Base-by-base conservation (phyloP, 2,113 vertebrate genomes). In the Sterrhoptilus dennistouni region DNA sequence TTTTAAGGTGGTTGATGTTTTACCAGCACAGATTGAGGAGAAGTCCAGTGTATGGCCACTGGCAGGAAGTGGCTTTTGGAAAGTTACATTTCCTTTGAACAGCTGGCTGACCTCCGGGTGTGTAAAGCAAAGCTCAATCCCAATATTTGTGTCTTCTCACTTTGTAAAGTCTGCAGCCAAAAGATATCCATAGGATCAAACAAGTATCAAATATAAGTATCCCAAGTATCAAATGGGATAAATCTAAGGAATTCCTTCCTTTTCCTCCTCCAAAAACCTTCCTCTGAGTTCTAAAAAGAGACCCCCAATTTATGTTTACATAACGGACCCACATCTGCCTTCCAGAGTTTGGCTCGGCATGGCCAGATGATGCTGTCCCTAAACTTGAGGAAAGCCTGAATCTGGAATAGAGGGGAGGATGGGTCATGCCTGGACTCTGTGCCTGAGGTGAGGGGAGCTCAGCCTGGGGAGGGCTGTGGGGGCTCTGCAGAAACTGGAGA, bases 191-290 rank as follows among this genome's bases (percentile, higher is more conserved):
- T n/a, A n/a, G n/a, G n/a, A n/a, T n/a, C n/a, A n/a, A n/a, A n/a
- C n/a, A n/a, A n/a, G n/a, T n/a, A n/a, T n/a, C n/a, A n/a, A n/a
- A n/a, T n/a, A n/a, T n/a, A n/a, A n/a, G n/a, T n/a, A n/a, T n/a
- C n/a, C n/a, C n/a, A n/a, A 36, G 24, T 44, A 42, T 33, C 18
- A 42, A 78, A 81, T 2, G 4, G 14, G 29, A 50, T 12, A 47
- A 66, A 57, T 25, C 12, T 57, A 63, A 77, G 44, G 8, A 54
- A 87, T 53, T 71, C 7, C 33, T 63, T 84, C 14, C 2, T 75
- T 28, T 45, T 23, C 8, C 5, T 5, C 3, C 11, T 40, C 5
- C 12, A 56, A 52, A 64, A 31, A 0, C 2, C 2, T 3, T 66
- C 5, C 22, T 82, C 44, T 12, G 16, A 78, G 42, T 57, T 65